Evolutionary conservation across 2,113 vertebrate species (phyloP).

Genomic region (Centrocercus urophasianus): DNA sequence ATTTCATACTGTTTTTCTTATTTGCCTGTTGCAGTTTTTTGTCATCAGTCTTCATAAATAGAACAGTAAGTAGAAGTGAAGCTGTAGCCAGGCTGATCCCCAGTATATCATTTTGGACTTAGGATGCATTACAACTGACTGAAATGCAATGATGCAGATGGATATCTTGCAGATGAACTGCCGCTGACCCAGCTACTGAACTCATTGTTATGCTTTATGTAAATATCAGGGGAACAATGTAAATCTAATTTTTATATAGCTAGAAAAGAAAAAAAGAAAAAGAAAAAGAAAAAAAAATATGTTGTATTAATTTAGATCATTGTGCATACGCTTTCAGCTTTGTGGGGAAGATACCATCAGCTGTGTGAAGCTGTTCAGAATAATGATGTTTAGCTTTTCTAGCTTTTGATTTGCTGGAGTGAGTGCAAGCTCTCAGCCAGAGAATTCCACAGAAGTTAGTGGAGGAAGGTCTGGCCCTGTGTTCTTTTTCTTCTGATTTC

Average conservation of each 20-base stretch:
- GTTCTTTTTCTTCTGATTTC: background rate
- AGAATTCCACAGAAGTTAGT: background rate
- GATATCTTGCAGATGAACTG: constrained; percentile 21
- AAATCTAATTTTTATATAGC: constrained; percentile 35
- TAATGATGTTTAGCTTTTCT: background rate
- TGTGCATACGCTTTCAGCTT: background rate
- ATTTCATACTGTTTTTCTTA: constrained; percentile 42
- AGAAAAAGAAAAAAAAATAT: background rate
- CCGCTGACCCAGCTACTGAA: constrained; percentile 40
- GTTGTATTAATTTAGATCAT: constrained; percentile 34
- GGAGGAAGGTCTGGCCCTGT: background rate
- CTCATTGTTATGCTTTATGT: constrained; percentile 35
- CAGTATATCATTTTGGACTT: background rate
- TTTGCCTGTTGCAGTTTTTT: constrained; percentile 46
- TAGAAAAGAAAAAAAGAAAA: constrained; percentile 9
- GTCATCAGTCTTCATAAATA: constrained; percentile 33
- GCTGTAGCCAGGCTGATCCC: constrained; percentile 10
- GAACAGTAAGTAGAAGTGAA: constrained; percentile 50
- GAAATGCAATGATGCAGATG: background rate
- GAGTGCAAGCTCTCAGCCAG: constrained; percentile 19
- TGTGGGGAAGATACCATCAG: background rate
- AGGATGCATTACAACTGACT: background rate
- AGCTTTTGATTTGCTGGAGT: constrained; percentile 32
- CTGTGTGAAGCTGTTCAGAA: constrained; percentile 14
- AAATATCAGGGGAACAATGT: constrained; percentile 26